phyloP scores from a whole-genome alignment of 2,113 vertebrate species.

The Hystrix brachyura region DNA sequence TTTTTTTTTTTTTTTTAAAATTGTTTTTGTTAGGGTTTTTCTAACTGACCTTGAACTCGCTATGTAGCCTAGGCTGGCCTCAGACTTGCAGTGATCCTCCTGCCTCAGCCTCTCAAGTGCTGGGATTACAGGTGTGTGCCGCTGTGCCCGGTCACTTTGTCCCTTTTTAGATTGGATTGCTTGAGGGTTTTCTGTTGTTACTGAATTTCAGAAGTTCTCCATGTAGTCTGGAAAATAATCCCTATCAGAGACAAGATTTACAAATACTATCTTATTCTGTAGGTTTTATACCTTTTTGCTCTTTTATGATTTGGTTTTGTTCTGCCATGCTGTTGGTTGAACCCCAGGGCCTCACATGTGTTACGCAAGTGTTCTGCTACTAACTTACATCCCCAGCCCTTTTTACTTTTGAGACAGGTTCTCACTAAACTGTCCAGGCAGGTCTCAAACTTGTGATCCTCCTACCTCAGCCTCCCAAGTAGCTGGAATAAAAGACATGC shows the following conservation, averaged over 20 bases:
- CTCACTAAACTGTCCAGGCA: neutral
- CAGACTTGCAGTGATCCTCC: neutral
- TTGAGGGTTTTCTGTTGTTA: neutral
- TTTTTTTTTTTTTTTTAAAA: neutral
- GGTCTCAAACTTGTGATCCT: neutral
- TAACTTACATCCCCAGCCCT: neutral
- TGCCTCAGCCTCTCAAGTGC: neutral
- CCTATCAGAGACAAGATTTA: neutral
- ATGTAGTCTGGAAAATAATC: neutral
- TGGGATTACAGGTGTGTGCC: neutral
- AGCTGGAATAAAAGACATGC: neutral
- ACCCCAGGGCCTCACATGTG: neutral
- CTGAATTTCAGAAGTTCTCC: neutral
- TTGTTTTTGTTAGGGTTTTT: too few relatives aligned
- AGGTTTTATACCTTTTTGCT: neutral
- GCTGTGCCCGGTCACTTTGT: neutral
- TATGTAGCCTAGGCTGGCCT: neutral
- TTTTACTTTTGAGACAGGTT: neutral
- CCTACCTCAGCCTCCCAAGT: neutral
- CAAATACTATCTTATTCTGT: neutral
- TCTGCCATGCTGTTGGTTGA: neutral
- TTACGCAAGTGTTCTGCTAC: neutral
- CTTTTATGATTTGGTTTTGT: neutral
- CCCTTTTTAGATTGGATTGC: neutral
- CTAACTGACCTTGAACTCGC: neutral